Percentiles rank a stretch among this genome's conserved stretches.
phyloP scores from a whole-genome alignment of 2,113 vertebrate species.

The Xiphorhynchus elegans region DNA sequence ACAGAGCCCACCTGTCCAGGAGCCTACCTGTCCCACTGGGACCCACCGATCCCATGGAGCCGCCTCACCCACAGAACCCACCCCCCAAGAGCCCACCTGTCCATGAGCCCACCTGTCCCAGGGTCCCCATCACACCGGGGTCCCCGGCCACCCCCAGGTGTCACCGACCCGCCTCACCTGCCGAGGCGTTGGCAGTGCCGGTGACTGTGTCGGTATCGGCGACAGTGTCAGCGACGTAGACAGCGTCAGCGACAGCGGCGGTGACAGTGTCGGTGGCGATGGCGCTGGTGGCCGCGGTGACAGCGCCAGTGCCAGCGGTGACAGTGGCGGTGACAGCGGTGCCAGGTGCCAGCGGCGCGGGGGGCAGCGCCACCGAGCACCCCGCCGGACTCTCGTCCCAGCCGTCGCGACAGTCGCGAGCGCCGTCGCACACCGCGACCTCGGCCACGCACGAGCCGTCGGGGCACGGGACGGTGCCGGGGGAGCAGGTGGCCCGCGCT shows the following conservation, averaged over 20 bases:
- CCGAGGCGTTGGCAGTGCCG: neutral
- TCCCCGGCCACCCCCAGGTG: neutral
- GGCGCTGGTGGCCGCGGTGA: neutral
- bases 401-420: conserved; percentile 74
- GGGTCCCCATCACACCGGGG: neutral
- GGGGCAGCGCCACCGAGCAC: conserved; percentile 42
- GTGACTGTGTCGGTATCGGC: neutral
- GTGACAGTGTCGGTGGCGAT: neutral
- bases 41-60: neutral
- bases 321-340: neutral
- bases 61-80: neutral
- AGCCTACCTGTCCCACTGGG: neutral
- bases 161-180: neutral
- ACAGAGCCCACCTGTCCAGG: too few relatives aligned
- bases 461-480: conserved; percentile 73
- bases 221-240: neutral
- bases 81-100: too few relatives aligned
- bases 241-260: neutral
- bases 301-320: neutral
- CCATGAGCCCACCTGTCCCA: neutral
- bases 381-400: conserved; percentile 76
- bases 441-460: conserved; percentile 75
- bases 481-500: conserved; percentile 70
- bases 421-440: conserved; percentile 76
- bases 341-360: neutral